Evolutionary conservation across 1,140 invertebrate genomes (phyloP).

Genomic region (Ganaspis sp.): DNA sequence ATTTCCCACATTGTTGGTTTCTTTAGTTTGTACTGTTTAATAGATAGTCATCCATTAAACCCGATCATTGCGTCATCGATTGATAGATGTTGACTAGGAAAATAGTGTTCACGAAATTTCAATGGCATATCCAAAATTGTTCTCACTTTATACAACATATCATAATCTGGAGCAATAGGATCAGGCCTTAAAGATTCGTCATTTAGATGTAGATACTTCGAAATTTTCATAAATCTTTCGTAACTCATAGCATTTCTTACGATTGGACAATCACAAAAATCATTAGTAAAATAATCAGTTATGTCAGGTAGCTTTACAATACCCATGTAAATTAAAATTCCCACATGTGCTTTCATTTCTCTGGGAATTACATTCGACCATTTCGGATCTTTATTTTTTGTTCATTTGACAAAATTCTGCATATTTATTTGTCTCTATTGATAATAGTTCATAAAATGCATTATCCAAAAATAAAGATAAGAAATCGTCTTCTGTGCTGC

Average conservation of each 20-base stretch:
- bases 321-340: constrained; percentile 44
- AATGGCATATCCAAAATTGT: constrained; percentile 55
- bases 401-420: neutral
- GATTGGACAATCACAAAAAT: constrained; percentile 38
- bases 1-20: constrained; percentile 57
- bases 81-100: constrained; percentile 53
- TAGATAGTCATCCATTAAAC: constrained; percentile 60
- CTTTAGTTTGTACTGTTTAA: constrained; percentile 55
- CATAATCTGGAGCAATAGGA: constrained; percentile 54
- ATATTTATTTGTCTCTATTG: neutral
- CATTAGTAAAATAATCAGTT: constrained; percentile 34
- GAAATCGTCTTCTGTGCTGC: neutral
- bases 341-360: constrained; percentile 31
- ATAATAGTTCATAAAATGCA: neutral
- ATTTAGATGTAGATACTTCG: constrained; percentile 60
- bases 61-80: constrained; percentile 69
- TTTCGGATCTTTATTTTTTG: neutral
- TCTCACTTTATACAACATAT: constrained; percentile 67
- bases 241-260: constrained; percentile 41
- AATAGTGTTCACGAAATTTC: constrained; percentile 30
- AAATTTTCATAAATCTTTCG: constrained; percentile 38
- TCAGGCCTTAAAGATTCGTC: constrained; percentile 60
- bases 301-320: constrained; percentile 35
- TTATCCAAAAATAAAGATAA: neutral
- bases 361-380: neutral